A percentile compares a stretch with the other conserved stretches of the same genome.
Conservation (phyloP, 2,888 invertebrate genomes). For the Pteria penguin region DNA sequence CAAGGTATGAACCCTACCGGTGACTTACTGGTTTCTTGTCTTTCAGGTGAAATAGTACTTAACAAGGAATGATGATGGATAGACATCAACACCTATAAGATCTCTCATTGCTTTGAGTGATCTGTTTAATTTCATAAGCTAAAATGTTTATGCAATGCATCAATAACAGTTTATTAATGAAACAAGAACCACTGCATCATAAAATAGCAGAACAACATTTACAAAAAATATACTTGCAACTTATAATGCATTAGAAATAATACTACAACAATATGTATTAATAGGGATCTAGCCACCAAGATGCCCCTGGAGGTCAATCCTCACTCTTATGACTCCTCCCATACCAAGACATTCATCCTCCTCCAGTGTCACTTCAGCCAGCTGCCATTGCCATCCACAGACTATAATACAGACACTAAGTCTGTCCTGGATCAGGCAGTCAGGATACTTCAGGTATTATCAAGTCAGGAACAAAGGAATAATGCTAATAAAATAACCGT, state of each 20-base stretch:
- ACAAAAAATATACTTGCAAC: neutral
- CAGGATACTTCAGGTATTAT: conserved; percentile 88
- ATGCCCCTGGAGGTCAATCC: conserved; percentile 88
- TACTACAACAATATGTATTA: neutral
- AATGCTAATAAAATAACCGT: neutral
- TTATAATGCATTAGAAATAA: neutral
- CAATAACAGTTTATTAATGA: too few species aligned
- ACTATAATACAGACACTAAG: conserved; percentile 97
- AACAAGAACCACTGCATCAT: too few species aligned
- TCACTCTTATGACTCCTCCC: conserved; percentile 91
- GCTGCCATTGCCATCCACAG: conserved; percentile 88
- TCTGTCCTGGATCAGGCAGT: conserved; percentile 97
- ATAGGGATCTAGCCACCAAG: conserved; percentile 88
- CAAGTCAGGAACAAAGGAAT: neutral
- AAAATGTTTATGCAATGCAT: too few species aligned
- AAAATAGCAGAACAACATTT: too few species aligned
- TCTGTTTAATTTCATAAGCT: too few species aligned
- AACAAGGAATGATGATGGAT: too few species aligned
- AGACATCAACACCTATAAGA: too few species aligned
- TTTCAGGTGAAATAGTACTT: too few species aligned
- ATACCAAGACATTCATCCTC: conserved; percentile 95
- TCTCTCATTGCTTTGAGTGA: too few species aligned
- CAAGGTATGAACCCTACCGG: too few species aligned
- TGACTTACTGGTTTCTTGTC: too few species aligned
- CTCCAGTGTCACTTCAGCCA: conserved; percentile 96